phyloP scores from a whole-genome alignment of 2,113 vertebrate genomes.

The Pao palembangensis region DNA sequence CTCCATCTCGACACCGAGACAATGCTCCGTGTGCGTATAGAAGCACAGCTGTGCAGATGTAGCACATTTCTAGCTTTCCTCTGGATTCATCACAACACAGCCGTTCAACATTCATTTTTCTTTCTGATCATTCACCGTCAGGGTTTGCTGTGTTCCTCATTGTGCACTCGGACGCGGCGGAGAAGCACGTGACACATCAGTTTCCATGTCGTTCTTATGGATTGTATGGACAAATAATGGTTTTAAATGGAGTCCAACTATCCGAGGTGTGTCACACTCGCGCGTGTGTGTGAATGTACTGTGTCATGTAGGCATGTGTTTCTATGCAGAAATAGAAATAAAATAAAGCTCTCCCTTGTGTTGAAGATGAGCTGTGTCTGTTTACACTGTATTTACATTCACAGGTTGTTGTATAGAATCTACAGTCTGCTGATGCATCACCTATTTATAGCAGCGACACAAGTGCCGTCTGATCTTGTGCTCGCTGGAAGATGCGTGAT shows the following conservation, averaged over 20 bases:
- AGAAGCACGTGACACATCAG: conserved; percentile 38
- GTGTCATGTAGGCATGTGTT: conserved; percentile 65
- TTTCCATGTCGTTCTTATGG: conserved; percentile 26
- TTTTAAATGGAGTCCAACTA: conserved; percentile 38
- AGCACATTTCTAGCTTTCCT: conserved; percentile 53
- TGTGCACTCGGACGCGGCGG: conserved; percentile 27
- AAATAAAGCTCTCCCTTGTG: conserved; percentile 43
- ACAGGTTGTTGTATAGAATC: conserved; percentile 4
- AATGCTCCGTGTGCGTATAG: conserved; percentile 51
- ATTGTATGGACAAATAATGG: conserved; percentile 38
- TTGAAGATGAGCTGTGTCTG: conserved; percentile 20
- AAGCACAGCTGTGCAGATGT: conserved; percentile 68
- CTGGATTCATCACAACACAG: conserved; percentile 24
- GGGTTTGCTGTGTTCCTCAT: conserved; percentile 27
- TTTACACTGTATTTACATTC: conserved; percentile 12
- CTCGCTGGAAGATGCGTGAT: conserved; percentile 30
- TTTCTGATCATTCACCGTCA: background rate
- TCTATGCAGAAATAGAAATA: conserved; percentile 71
- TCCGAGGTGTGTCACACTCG: conserved; percentile 34
- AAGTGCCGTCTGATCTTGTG: conserved; percentile 22
- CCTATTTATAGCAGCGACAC: conserved; percentile 40
- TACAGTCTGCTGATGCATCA: conserved; percentile 7
- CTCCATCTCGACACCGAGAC: conserved; percentile 37
- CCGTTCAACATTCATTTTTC: conserved; percentile 24
- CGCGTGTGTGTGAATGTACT: conserved; percentile 5